These are phyloP conservation scores for Syngnathus floridae DNA, from an alignment of 2,113 vertebrate species.

Conservation along the genomic window DNA sequence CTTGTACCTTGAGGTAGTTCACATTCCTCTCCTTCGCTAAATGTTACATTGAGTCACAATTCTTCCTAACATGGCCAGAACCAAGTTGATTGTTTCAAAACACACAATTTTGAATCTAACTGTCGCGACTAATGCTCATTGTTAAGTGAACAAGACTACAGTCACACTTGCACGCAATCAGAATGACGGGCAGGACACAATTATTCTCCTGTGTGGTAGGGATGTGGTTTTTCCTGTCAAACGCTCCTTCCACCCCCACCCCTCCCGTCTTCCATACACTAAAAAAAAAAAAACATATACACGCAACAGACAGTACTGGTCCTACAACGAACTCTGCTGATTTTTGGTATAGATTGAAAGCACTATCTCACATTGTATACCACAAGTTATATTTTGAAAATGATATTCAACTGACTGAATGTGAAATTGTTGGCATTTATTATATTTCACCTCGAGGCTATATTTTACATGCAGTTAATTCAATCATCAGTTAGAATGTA, in stretches of 20 bases:
- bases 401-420: no score
- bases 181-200: constrained; percentile 9
- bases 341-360: neutral
- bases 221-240: constrained; percentile 72
- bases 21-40: neutral
- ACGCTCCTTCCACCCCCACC: constrained; percentile 11
- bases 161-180: neutral
- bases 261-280: constrained; percentile 25
- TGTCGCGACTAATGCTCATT: neutral
- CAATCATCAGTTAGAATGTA: neutral
- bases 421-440: no score
- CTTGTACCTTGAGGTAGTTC: neutral
- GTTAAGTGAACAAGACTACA: neutral
- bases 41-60: neutral
- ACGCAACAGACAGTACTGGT: neutral
- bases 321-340: neutral
- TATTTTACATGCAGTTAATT: neutral
- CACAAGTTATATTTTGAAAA: neutral
- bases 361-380: neutral
- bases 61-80: neutral
- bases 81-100: neutral
- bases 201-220: constrained; percentile 32
- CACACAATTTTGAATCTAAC: neutral
- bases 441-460: neutral
- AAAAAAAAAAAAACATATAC: neutral